These are phyloP conservation scores for Cettia cetti DNA, from an alignment of 2,113 vertebrate genomes.

Conservation along the genomic window DNA sequence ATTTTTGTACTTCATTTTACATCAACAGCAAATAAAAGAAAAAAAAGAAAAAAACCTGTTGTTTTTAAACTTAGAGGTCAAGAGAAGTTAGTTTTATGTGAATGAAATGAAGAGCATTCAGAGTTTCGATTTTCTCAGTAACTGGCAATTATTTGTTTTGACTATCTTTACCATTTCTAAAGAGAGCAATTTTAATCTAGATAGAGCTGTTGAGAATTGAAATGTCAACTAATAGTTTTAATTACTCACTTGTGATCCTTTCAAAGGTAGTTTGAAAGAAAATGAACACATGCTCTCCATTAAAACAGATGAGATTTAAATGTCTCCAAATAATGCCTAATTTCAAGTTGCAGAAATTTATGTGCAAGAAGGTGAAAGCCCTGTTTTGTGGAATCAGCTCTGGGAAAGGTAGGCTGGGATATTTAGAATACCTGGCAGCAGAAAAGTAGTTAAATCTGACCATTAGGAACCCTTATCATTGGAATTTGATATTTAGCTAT, in stretches of 20 bases:
- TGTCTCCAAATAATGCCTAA: not conserved
- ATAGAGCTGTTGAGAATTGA: not conserved
- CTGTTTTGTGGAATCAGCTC: not conserved
- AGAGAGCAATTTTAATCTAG: not conserved
- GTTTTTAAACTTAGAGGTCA: not conserved
- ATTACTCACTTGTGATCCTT: constrained; percentile 2
- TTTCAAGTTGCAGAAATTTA: not conserved
- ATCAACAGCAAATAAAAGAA: not conserved
- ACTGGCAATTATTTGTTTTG: not conserved
- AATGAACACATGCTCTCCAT: not conserved
- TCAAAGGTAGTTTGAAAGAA: constrained; percentile 30
- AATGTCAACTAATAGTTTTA: constrained; percentile 41
- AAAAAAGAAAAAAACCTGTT: not conserved
- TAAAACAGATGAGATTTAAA: constrained; percentile 31
- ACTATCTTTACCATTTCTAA: not conserved
- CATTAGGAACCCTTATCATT: constrained; percentile 14
- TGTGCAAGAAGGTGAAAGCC: not conserved
- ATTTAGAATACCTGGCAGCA: not conserved
- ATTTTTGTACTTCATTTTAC: not conserved
- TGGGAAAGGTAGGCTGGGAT: not conserved
- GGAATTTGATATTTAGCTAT: not conserved
- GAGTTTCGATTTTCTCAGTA: not conserved
- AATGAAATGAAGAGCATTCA: not conserved
- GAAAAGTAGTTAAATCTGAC: not conserved
- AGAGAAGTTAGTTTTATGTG: not conserved